phyloP scores from a whole-genome alignment of 2,888 invertebrate species.

The Vandiemenella viatica region DNA sequence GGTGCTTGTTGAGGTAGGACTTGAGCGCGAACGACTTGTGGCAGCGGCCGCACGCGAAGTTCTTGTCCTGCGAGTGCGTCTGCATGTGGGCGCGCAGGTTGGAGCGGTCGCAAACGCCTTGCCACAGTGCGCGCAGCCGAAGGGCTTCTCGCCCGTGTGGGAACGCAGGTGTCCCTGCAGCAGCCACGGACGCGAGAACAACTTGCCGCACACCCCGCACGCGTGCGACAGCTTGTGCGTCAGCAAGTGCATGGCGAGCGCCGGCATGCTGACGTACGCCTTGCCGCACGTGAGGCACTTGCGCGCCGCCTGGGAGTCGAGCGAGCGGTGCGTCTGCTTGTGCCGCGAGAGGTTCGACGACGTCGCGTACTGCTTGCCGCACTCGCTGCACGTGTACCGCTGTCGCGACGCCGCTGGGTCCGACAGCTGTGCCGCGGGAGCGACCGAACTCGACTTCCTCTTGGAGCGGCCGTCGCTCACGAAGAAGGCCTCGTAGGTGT shows the following conservation, averaged over 20 bases:
- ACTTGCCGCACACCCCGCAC: constrained; percentile 84
- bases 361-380: constrained; percentile 83
- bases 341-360: constrained; percentile 80
- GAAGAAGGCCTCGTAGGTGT: constrained; percentile 84
- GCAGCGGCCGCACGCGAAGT: constrained; percentile 75
- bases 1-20: constrained; percentile 88
- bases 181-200: constrained; percentile 95
- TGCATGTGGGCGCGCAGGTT: constrained; percentile 91
- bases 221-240: constrained; percentile 88
- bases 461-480: constrained; percentile 80
- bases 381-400: constrained; percentile 57
- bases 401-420: constrained; percentile 27
- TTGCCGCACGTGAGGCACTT: constrained; percentile 89
- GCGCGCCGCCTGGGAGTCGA: constrained; percentile 70
- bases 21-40: constrained; percentile 86
- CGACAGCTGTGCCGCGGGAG: constrained; percentile 28
- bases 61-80: constrained; percentile 83
- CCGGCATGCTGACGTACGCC: constrained; percentile 96
- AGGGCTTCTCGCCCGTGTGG: constrained; percentile 89
- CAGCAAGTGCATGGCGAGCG: constrained; percentile 82
- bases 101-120: constrained; percentile 87
- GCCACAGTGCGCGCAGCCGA: constrained; percentile 82
- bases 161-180: constrained; percentile 74
- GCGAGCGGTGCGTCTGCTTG: constrained; percentile 76
- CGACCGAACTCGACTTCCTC: constrained; percentile 38